Percentiles rank a stretch among this genome's conserved stretches.
These are phyloP conservation scores for Apocrypta bakeri DNA, from an alignment of 1,140 invertebrate species.

Conservation along the genomic window DNA sequence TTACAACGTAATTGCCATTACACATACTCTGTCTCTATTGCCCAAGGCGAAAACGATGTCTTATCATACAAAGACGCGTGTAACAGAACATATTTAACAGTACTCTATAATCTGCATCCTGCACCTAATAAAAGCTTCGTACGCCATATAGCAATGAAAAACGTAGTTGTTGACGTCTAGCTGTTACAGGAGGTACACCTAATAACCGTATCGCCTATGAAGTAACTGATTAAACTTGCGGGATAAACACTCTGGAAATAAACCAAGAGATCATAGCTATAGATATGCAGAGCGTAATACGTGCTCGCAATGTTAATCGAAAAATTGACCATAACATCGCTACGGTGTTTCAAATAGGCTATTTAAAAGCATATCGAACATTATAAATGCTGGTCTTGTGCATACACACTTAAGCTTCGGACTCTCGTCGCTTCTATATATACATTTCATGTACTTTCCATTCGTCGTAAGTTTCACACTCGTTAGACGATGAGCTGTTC, in stretches of 20 bases:
- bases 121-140: too few species aligned
- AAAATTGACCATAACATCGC: background rate
- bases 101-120: background rate
- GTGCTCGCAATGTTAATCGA: background rate
- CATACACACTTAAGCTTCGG: too few species aligned
- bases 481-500: background rate
- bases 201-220: background rate
- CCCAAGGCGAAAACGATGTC: too few species aligned
- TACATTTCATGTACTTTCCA: background rate
- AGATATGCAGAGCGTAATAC: background rate
- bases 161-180: too few species aligned
- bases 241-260: background rate
- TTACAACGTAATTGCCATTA: too few species aligned
- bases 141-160: too few species aligned
- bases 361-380: background rate
- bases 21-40: too few species aligned
- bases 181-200: background rate
- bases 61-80: too few species aligned
- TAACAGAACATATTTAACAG: background rate
- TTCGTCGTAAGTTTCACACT: too few species aligned
- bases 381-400: background rate
- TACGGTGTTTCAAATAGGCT: background rate
- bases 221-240: background rate
- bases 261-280: background rate
- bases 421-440: too few species aligned